Conservation (phyloP, 2,113 vertebrate genomes). For the Cyanocitta stelleri region DNA sequence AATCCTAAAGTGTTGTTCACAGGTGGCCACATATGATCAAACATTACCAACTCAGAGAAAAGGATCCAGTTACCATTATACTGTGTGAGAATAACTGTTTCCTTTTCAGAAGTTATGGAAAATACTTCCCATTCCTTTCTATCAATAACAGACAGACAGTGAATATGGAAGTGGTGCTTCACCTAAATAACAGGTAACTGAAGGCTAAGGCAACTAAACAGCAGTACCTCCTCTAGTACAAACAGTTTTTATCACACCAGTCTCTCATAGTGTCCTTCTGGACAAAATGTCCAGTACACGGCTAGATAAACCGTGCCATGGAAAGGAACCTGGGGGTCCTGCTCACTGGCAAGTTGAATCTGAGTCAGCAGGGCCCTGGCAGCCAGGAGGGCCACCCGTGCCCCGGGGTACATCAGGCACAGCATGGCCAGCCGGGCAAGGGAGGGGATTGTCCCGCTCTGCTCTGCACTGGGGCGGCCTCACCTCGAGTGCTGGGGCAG, state of each 20-base stretch:
- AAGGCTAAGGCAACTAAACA: neutral
- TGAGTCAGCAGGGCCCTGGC: neutral
- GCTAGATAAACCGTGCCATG: neutral
- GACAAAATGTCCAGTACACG: neutral
- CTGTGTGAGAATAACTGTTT: neutral
- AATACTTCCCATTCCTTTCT: neutral
- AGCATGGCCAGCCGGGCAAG: neutral
- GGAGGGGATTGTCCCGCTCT: neutral
- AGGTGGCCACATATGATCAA: neutral
- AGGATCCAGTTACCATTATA: neutral
- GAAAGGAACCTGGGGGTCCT: neutral
- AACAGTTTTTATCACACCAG: neutral
- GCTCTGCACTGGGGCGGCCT: rapidly evolving
- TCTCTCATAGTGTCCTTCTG: neutral
- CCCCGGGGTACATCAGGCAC: neutral
- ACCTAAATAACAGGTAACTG: neutral
- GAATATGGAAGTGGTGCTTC: neutral
- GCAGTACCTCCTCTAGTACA: neutral
- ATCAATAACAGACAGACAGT: neutral
- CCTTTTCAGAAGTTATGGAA: neutral
- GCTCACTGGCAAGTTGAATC: too few species aligned
- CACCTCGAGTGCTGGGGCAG: neutral
- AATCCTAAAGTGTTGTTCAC: neutral
- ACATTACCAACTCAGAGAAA: neutral
- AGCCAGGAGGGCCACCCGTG: neutral